Evolutionary conservation across 2,888 invertebrate genomes (phyloP).

Genomic region (Clusia tigrina): DNA sequence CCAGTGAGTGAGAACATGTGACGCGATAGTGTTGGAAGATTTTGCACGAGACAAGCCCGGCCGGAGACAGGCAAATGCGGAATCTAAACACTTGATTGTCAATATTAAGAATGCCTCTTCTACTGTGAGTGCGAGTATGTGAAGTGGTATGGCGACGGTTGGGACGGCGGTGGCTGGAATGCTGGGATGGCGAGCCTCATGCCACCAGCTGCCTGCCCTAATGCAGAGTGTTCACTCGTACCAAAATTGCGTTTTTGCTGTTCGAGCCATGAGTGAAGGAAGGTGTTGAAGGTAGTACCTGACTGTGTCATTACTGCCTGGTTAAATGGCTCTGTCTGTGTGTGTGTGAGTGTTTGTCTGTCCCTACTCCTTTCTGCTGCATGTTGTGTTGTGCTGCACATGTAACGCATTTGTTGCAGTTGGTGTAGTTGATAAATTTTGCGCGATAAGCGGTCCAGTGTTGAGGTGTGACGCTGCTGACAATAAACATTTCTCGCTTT

Average conservation of each 20-base stretch:
- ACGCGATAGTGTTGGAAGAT: background rate
- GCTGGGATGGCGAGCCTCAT: background rate
- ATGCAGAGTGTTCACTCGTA: slow-evolving; percentile 30
- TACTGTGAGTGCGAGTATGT: slow-evolving; percentile 8
- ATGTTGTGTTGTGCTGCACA: background rate
- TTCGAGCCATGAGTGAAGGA: slow-evolving; percentile 52
- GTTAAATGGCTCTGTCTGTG: background rate
- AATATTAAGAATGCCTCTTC: slow-evolving; percentile 19
- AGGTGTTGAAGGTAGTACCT: slow-evolving; percentile 38
- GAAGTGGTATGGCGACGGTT: background rate
- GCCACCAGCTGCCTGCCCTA: no score
- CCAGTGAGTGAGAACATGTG: background rate
- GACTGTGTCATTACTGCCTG: background rate
- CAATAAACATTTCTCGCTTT: background rate
- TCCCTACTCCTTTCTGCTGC: no score
- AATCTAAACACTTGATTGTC: slow-evolving; percentile 24
- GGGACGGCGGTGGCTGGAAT: background rate
- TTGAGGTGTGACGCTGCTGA: slow-evolving; percentile 22
- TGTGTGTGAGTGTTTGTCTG: background rate
- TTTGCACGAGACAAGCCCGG: background rate
- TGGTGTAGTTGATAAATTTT: slow-evolving; percentile 20
- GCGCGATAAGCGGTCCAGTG: slow-evolving; percentile 17
- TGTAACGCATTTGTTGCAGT: slow-evolving; percentile 19
- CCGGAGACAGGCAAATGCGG: slow-evolving; percentile 13
- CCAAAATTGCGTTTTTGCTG: slow-evolving; percentile 54